These are phyloP conservation scores for Phyto melanocephala DNA, from an alignment of 2,888 invertebrate species.

Conservation along the genomic window DNA sequence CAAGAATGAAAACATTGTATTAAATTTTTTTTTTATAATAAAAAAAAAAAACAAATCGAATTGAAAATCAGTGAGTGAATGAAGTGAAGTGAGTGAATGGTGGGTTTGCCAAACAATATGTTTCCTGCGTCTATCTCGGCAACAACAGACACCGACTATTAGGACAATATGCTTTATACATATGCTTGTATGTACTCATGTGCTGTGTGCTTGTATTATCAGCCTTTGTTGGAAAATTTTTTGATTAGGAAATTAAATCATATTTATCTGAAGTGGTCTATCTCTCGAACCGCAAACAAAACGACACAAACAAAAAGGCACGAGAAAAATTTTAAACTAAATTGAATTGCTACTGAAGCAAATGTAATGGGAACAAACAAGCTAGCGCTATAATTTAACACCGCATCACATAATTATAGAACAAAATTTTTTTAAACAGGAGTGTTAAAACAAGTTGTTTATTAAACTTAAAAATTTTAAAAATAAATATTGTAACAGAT, in stretches of 20 bases:
- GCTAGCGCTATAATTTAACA: background rate
- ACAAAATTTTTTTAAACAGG: too few relatives aligned
- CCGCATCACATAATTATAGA: background rate
- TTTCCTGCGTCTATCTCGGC: constrained; percentile 52
- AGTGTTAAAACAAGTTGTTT: too few relatives aligned
- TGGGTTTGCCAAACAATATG: constrained; percentile 62
- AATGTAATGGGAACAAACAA: constrained; percentile 16
- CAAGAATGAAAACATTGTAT: constrained; percentile 61
- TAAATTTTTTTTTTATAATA: constrained; percentile 15
- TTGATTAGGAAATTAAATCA: constrained; percentile 69
- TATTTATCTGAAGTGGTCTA: constrained; percentile 66
- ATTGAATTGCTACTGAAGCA: constrained; percentile 23
- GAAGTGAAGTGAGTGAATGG: constrained; percentile 55
- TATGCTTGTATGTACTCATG: constrained; percentile 11
- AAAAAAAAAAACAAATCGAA: too few relatives aligned
- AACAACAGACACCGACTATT: background rate
- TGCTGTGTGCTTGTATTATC: constrained; percentile 32
- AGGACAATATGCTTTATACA: constrained; percentile 28
- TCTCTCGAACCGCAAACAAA: constrained; percentile 59
- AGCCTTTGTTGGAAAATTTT: constrained; percentile 53
- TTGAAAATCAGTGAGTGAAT: too few relatives aligned
- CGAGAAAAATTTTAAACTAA: constrained; percentile 4
- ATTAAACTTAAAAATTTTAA: too few relatives aligned
- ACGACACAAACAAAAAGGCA: background rate
- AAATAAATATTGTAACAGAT: too few relatives aligned